Evolutionary conservation across 2,113 vertebrate genomes (phyloP), one percentile per base, ranked within the genome.

Genomic region (Plecotus auritus): DNA sequence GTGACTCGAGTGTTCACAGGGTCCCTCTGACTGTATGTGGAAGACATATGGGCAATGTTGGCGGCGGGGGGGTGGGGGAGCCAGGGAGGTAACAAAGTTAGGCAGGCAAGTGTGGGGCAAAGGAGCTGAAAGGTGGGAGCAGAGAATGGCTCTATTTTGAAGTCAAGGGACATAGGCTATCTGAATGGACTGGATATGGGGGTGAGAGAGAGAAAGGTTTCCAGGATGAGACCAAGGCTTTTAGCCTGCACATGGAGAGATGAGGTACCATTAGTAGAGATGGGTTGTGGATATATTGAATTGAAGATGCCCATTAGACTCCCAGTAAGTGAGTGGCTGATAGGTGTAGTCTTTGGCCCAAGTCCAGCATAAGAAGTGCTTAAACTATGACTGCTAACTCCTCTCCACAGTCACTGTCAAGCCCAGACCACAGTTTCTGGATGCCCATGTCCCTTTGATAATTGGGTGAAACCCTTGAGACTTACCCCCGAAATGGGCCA

Each of bases 21-120:
- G 13, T 20, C 74, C 35, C 28, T 70, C 59, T 85, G 42, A 22
- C 32, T 77, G 28, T 28, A 16, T 30, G 80, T 42, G 32, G 47
- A 30, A 20, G 23, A 69, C 17, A 80, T 56, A 37, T 20, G 20
- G 10, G 18, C 9, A 1, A 8, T 23, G 18, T 0, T 0, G 67
- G 7, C 37, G 51, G 16, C 45, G 45, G 45, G 45, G 11, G 51
- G 7, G 17, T 5, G 45, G 56, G n/a, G 14, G 77, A 17, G 54
- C 80, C 54, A 14, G 23, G 40, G 32, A 74, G 42, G 51, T 30
- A 67, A 80, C 9, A 64, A 64, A 70, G 23, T 2, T 54, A 56
- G 18, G 30, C 12, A 40, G 30, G 20, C 16, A 20, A 47, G 42
- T 26, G 35, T 9, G 8, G 51, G 45, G 26, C 40, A 72, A 54